Evolutionary conservation across 2,888 invertebrate genomes (phyloP), one percentile per base, ranked within the genome.

Genomic region (Phrixothrix hirtus): DNA sequence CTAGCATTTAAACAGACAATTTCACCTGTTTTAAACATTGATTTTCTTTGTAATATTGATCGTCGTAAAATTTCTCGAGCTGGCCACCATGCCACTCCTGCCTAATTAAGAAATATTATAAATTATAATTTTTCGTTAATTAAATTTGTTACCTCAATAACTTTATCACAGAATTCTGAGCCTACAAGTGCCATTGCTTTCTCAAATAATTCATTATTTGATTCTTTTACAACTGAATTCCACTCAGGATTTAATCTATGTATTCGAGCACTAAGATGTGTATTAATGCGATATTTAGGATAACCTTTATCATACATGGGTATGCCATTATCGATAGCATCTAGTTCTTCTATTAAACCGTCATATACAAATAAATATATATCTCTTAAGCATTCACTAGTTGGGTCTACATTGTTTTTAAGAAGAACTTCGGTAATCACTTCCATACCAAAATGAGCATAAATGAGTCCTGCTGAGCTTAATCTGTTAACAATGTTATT

Each of bases 261-360:
- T 1, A 98, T 88, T 61, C 96, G 79, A 0, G 83, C 75, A 67
- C 90, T 87, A 6, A 97, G 68, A 72, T 87, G 81, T 0, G 95
- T 92, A 1, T 82, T 81, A n/a, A 95, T 89, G 56, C 81, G 81
- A 71, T 94, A 95, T 17, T 76, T 78, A 0, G 88, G 86, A 66
- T 87, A 84, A 1, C 83, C 88, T 30, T 86, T 83, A 56, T 83
- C 84, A 58, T 69, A 75, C 81, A 91, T 88, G 0, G 87, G 85
- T 0, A 97, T 81, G n/a, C 98, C 99, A 78, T 99, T 99, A 73
- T 99, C 99, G 45, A 97, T 89, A 1, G 90, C 98, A 77, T 99
- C 99, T 52, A 99, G 82, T 80, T 97, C 96, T 77, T 89, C 87
- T 9, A 99, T 85, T 45, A 98, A 89, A 49, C 82, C 82, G 58